phyloP scores from a whole-genome alignment of 2,888 invertebrate genomes.

The Rotaria macrura region DNA sequence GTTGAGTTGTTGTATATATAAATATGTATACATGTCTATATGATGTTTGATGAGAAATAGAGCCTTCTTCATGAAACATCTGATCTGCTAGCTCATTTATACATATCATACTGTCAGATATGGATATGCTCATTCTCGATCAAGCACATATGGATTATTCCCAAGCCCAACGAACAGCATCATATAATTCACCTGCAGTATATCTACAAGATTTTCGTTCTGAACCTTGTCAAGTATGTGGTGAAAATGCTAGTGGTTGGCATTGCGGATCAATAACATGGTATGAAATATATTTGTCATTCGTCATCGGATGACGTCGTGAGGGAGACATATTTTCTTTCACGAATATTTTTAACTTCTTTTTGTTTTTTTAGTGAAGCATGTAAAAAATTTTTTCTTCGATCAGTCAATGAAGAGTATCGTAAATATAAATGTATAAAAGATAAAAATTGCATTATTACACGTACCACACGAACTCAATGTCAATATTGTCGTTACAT shows the following conservation, averaged over 20 bases:
- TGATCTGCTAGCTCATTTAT: not conserved
- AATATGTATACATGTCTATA: not conserved
- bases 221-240: slow-evolving; percentile 32
- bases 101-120: not conserved
- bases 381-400: slow-evolving; percentile 31
- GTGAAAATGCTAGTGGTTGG: slow-evolving; percentile 27
- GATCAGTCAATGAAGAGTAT: slow-evolving; percentile 30
- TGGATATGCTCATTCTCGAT: not conserved
- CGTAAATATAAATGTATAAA: slow-evolving; percentile 32
- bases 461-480: slow-evolving; percentile 29
- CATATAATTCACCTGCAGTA: not conserved
- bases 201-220: slow-evolving; percentile 13
- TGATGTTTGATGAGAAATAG: not conserved
- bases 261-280: slow-evolving; percentile 33
- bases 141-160: not conserved
- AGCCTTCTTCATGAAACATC: not conserved
- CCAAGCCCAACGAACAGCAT: not conserved
- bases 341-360: too few species aligned
- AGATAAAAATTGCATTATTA: slow-evolving; percentile 30
- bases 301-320: too few species aligned
- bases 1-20: not conserved
- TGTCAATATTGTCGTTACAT: slow-evolving; percentile 33
- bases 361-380: not conserved
- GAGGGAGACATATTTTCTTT: too few species aligned
- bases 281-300: too few species aligned